Evolutionary conservation across 2,888 invertebrate genomes (phyloP).

Genomic region (Drosophila merina): DNA sequence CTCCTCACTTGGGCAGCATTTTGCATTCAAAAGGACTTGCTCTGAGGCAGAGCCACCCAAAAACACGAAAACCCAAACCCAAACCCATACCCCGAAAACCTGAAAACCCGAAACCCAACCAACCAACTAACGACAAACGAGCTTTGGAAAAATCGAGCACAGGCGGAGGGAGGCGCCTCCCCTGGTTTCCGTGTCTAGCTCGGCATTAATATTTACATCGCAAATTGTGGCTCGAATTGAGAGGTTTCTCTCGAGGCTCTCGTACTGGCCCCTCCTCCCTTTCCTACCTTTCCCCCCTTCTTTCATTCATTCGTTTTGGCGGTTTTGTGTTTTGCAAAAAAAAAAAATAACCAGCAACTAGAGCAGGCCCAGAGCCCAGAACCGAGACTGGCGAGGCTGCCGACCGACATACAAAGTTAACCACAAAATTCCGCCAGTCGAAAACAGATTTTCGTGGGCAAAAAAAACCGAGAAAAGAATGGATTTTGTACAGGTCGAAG

Average conservation of each 20-base stretch:
- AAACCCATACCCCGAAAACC: not conserved
- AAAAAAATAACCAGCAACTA: constrained; percentile 16
- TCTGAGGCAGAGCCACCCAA: not conserved
- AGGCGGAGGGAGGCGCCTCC: constrained; percentile 40
- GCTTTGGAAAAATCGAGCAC: constrained; percentile 75
- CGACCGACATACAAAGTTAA: constrained; percentile 11
- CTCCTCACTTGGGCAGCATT: constrained; percentile 66
- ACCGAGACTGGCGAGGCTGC: too few species aligned
- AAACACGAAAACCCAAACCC: not conserved
- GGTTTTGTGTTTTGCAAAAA: constrained; percentile 57
- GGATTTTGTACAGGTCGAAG: not conserved
- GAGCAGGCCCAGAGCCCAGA: constrained; percentile 18
- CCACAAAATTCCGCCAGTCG: constrained; percentile 60
- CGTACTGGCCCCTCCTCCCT: not conserved
- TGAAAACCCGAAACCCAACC: constrained; percentile 16
- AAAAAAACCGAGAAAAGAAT: not conserved
- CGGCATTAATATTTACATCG: constrained; percentile 74
- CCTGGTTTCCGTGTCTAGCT: constrained; percentile 30
- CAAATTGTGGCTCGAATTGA: constrained; percentile 65
- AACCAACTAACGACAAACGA: constrained; percentile 64
- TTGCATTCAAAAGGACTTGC: constrained; percentile 59
- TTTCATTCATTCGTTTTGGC: constrained; percentile 38
- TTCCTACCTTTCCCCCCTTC: constrained; percentile 1
- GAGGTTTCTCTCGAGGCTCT: constrained; percentile 29
- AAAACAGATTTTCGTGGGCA: constrained; percentile 61